phyloP scores from a whole-genome alignment of 2,888 invertebrate genomes.

The Eilema sororculum region DNA sequence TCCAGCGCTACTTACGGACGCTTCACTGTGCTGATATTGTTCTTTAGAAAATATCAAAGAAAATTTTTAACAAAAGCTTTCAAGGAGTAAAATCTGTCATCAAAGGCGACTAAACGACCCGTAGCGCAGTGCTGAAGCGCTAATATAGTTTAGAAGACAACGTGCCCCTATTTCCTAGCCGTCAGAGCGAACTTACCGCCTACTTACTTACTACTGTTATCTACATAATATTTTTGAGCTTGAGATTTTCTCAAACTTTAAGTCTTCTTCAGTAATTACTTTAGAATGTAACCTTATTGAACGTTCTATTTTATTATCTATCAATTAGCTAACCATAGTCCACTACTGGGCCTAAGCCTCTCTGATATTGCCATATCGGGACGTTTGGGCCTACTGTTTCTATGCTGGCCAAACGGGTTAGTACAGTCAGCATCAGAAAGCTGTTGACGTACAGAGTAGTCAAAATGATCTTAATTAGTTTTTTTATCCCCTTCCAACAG shows the following conservation, averaged over 20 bases:
- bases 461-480: no score
- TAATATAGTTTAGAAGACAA: conserved; percentile 77
- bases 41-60: conserved; percentile 68
- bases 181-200: conserved; percentile 48
- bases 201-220: conserved; percentile 49
- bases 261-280: background rate
- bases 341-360: no score
- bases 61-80: conserved; percentile 79
- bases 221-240: conserved; percentile 40
- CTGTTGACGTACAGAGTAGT: no score
- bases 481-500: no score
- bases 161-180: conserved; percentile 57
- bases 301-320: no score
- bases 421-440: no score
- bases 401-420: no score
- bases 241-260: conserved; percentile 16
- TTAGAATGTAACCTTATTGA: background rate
- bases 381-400: no score
- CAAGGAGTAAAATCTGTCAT: conserved; percentile 80
- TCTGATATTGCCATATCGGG: no score
- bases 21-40: conserved; percentile 59
- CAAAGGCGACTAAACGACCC: conserved; percentile 77
- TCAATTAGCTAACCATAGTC: no score
- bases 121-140: conserved; percentile 68
- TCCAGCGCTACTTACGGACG: conserved; percentile 45